Evolutionary conservation across 2,888 invertebrate genomes (phyloP).

Genomic region (Nymphalis polychloros): DNA sequence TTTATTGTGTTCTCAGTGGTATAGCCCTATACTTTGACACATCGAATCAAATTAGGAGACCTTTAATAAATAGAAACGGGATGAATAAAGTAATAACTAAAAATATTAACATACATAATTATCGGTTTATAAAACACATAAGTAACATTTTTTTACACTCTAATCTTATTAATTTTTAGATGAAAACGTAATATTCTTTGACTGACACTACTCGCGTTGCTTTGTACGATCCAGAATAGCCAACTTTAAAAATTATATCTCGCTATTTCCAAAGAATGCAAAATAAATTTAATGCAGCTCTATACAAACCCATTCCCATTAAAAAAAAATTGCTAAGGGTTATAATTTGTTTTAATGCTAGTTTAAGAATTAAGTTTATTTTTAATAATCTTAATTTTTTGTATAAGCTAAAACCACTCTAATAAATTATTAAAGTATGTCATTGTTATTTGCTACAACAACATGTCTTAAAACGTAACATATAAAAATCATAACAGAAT

Average conservation of each 20-base stretch:
- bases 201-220: slow-evolving; percentile 76
- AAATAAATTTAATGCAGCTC: background rate
- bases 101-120: slow-evolving; percentile 47
- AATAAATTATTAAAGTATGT: too few species aligned
- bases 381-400: too few species aligned
- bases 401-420: too few species aligned
- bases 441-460: too few species aligned
- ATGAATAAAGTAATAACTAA: slow-evolving; percentile 23
- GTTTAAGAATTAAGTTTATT: too few species aligned
- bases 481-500: too few species aligned
- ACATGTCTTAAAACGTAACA: too few species aligned
- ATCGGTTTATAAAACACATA: slow-evolving; percentile 40
- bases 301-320: too few species aligned
- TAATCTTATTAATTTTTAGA: slow-evolving; percentile 52
- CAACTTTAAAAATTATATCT: slow-evolving; percentile 46
- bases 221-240: slow-evolving; percentile 65
- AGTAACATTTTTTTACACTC: slow-evolving; percentile 58
- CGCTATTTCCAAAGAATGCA: background rate
- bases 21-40: slow-evolving; percentile 69
- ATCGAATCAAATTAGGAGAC: slow-evolving; percentile 54
- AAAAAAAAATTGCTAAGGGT: too few species aligned
- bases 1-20: slow-evolving; percentile 60
- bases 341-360: too few species aligned
- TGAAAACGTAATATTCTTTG: slow-evolving; percentile 69
- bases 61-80: slow-evolving; percentile 13